Conservation (phyloP, 2,888 invertebrate genomes). For the Chironomus riparius region DNA sequence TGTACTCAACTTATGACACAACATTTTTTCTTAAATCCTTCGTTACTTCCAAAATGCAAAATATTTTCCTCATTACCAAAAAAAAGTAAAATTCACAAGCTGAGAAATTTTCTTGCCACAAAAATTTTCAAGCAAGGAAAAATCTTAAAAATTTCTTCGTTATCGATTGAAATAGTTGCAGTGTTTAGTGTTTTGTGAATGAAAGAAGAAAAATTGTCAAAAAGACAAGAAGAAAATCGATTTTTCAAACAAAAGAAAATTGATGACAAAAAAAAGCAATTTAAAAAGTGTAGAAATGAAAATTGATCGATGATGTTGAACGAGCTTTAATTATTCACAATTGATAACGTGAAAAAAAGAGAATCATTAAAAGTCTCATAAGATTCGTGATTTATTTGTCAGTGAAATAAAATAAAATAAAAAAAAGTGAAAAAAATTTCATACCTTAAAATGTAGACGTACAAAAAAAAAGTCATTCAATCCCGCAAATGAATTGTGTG, state of each 20-base stretch:
- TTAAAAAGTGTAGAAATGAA: background rate
- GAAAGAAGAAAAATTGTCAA: background rate
- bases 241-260: background rate
- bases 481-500: background rate
- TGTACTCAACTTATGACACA: too few relatives aligned
- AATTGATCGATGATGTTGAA: background rate
- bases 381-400: background rate
- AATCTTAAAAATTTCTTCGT: background rate
- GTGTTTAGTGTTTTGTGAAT: background rate
- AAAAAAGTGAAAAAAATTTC: background rate
- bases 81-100: too few relatives aligned
- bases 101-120: too few relatives aligned
- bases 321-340: slow-evolving; percentile 21
- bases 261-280: background rate
- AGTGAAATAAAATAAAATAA: background rate
- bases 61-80: too few relatives aligned
- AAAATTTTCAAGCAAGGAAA: background rate
- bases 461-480: background rate
- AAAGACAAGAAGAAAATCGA: background rate
- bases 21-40: too few relatives aligned
- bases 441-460: background rate
- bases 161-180: background rate
- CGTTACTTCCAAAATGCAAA: too few relatives aligned
- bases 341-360: slow-evolving; percentile 2
- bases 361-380: slow-evolving; percentile 5